Evolutionary conservation across 2,113 vertebrate species (phyloP).

Genomic region (Vulpes vulpes): DNA sequence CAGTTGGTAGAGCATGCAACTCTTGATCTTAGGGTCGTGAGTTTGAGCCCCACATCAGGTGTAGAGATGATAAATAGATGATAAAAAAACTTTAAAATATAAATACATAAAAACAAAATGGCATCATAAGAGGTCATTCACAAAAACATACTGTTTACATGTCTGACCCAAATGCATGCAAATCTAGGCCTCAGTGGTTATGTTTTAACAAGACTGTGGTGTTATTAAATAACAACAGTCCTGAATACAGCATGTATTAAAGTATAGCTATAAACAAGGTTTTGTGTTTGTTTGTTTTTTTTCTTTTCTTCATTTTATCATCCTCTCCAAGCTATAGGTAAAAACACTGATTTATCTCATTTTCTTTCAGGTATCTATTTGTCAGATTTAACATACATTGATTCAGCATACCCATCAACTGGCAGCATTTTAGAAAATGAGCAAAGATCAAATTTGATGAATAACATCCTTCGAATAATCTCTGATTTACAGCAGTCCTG

Average conservation of each 20-base stretch:
- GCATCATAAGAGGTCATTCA: neutral
- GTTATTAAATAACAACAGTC: neutral
- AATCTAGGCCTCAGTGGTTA: neutral
- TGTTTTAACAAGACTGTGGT: neutral
- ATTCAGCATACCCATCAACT: constrained; percentile 98
- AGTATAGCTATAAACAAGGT: neutral
- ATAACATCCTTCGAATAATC: constrained; percentile 99
- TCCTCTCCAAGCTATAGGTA: neutral
- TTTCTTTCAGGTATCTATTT: constrained; percentile 95
- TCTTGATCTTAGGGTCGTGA: neutral
- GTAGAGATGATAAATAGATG: neutral
- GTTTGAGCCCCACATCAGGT: neutral
- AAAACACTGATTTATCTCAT: constrained; percentile 65
- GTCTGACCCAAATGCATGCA: neutral
- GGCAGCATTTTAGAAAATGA: constrained; percentile 99
- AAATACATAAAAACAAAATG: neutral
- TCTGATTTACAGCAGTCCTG: constrained; percentile 98
- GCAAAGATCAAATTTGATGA: constrained; percentile 98
- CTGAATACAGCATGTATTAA: neutral
- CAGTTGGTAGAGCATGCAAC: neutral
- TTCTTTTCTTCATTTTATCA: neutral
- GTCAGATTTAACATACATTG: constrained; percentile 98
- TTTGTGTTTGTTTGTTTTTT: too few species aligned
- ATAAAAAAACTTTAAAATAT: neutral
- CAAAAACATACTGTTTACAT: neutral